phyloP scores from a whole-genome alignment of 2,797 vertebrate genomes.

The Eleutherodactylus coqui region DNA sequence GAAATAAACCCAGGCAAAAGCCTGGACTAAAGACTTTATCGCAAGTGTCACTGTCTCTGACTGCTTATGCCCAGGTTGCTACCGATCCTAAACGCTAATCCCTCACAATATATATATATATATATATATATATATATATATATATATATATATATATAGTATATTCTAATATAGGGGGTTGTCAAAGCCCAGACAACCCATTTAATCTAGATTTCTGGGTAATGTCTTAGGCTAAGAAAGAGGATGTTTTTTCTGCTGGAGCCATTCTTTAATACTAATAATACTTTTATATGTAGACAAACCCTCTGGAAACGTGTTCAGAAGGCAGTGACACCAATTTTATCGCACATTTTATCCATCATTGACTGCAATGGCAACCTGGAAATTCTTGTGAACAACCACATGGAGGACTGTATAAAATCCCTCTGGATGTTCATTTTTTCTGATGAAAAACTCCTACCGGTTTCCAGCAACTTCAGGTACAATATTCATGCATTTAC shows the following conservation, averaged over 20 bases:
- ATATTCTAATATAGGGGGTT: too few relatives aligned
- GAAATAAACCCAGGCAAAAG: too few relatives aligned
- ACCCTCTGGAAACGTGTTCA: constrained; percentile 92
- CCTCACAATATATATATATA: too few relatives aligned
- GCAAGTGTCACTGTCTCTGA: too few relatives aligned
- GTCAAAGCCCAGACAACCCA: too few relatives aligned
- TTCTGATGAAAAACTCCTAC: constrained; percentile 80
- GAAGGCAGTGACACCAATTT: constrained; percentile 81
- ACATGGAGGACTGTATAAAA: constrained; percentile 74
- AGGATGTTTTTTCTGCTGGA: not conserved
- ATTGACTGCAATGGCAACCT: constrained; percentile 90
- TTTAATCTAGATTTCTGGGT: not conserved
- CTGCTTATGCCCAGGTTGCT: too few relatives aligned
- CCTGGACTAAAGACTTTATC: too few relatives aligned
- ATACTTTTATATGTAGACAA: constrained; percentile 75
- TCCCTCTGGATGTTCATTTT: constrained; percentile 93
- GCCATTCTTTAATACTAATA: not conserved
- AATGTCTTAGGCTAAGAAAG: not conserved
- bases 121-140: too few relatives aligned
- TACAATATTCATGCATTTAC: too few relatives aligned
- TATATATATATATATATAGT: too few relatives aligned
- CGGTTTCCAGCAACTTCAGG: constrained; percentile 73
- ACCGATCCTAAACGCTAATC: too few relatives aligned
- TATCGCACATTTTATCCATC: constrained; percentile 87
- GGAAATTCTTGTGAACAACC: constrained; percentile 80